Base-by-base conservation (phyloP, 2,113 vertebrate genomes). In the Anolis sagrei region DNA sequence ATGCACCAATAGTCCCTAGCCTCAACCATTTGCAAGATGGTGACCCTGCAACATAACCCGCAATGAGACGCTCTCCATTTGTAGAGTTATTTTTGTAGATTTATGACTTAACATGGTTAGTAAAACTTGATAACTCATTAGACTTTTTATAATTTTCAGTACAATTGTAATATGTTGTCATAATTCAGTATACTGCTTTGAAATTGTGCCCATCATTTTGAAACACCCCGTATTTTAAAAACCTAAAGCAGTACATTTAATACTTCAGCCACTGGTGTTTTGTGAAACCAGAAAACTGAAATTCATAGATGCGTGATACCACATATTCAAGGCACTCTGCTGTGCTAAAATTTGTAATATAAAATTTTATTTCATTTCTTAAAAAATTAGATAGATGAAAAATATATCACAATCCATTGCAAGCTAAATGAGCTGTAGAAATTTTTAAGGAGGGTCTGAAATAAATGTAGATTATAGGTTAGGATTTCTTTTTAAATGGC, bases 381-480 rank as follows among this genome's bases (percentile, higher is more conserved):
- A 90, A 89, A 86, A 8, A 73, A 73, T 72, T 79, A 64, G 64
- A 79, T 79, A 84, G 73, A 6, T 82, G 79, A 82, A 77, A 83
- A 73, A 23, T 69, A 70, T 54, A 23, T 5, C 66, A 27, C 1
- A 76, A 84, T 74, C 69, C 66, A 1, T 34, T 58, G 77, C 34
- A 81, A 27, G 6, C 0, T 82, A 4, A 18, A 10, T 11, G 49
- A 87, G 1, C 72, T 7, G 85, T 82, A 27, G 27, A 84, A 73
- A 3, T 21, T 54, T 7, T 78, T 44, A 44, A 34, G 0, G 3
- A 1, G 34, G 76, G 82, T 83, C 1, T 64, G 66, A 62, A 76
- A n/a, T 87, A 74, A 72, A 36, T 32, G 34, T 83, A 81, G 86
- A 79, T 0, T 77, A 14, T 27, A 49, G 5, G 85, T 66, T 23